Conservation (phyloP, 2,888 invertebrate genomes). For the Chymomyza amoena region DNA sequence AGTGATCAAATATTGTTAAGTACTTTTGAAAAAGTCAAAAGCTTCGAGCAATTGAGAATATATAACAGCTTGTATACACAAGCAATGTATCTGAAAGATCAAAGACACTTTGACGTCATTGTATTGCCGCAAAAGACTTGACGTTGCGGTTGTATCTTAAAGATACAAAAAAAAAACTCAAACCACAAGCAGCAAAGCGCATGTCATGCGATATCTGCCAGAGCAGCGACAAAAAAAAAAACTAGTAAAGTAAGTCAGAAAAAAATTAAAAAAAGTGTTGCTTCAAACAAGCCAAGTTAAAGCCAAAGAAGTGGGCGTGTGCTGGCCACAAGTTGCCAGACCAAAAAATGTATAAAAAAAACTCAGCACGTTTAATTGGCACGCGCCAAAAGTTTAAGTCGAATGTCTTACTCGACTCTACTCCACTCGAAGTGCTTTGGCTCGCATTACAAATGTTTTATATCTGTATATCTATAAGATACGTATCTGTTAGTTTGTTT, state of each 20-base stretch:
- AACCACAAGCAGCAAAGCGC: constrained; percentile 29
- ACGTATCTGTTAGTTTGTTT: constrained; percentile 43
- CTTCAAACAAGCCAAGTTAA: background rate
- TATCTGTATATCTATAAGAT: constrained; percentile 57
- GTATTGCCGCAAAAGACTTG: constrained; percentile 3
- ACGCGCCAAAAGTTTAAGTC: constrained; percentile 60
- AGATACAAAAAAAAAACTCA: constrained; percentile 8
- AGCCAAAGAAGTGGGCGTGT: constrained; percentile 31
- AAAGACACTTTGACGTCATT: background rate
- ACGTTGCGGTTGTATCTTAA: background rate
- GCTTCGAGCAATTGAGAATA: no score
- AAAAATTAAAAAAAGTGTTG: background rate
- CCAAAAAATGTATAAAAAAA: constrained; percentile 17
- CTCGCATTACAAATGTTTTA: constrained; percentile 14
- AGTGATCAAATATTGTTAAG: no score
- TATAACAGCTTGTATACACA: no score
- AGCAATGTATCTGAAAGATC: background rate
- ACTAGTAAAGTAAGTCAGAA: constrained; percentile 5
- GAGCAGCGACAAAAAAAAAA: background rate
- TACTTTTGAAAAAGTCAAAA: no score
- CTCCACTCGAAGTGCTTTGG: background rate
- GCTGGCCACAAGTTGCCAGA: constrained; percentile 6
- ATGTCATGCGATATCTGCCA: constrained; percentile 33
- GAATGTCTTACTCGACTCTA: constrained; percentile 55
- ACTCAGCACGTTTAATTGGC: constrained; percentile 60